Evolutionary conservation across 2,113 vertebrate species (phyloP).

Genomic region (Ardeotis arabs): DNA sequence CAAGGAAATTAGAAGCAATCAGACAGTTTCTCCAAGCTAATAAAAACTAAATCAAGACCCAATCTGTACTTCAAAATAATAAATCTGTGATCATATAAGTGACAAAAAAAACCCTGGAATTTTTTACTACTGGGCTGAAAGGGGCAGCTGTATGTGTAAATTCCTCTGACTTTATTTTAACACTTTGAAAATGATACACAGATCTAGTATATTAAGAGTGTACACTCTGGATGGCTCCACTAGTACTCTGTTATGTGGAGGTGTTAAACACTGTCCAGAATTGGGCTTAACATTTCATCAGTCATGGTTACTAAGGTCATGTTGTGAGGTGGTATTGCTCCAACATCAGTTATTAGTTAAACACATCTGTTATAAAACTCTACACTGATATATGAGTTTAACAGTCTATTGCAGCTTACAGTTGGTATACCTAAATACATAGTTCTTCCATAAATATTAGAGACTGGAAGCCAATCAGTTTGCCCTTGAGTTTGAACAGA

Average conservation of each 20-base stretch:
- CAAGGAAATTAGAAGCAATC: neutral
- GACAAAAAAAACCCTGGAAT: fast-evolving
- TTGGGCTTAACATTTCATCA: neutral
- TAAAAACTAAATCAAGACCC: neutral
- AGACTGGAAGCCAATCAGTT: neutral
- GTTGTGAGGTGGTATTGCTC: neutral
- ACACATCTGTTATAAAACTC: neutral
- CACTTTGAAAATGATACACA: neutral
- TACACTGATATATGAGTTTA: neutral
- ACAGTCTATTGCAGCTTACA: neutral
- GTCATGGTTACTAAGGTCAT: neutral
- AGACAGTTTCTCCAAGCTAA: neutral
- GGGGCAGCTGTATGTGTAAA: neutral
- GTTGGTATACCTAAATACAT: neutral
- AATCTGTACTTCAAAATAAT: neutral
- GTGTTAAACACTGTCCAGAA: neutral
- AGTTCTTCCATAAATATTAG: neutral
- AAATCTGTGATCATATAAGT: neutral
- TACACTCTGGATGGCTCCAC: neutral
- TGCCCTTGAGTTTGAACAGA: neutral
- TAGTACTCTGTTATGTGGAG: neutral
- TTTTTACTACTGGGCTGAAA: neutral
- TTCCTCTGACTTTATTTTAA: neutral
- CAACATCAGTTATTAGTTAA: neutral
- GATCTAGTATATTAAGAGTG: neutral